Conservation (phyloP, 2,113 vertebrate species). For the Grallaria varia region DNA sequence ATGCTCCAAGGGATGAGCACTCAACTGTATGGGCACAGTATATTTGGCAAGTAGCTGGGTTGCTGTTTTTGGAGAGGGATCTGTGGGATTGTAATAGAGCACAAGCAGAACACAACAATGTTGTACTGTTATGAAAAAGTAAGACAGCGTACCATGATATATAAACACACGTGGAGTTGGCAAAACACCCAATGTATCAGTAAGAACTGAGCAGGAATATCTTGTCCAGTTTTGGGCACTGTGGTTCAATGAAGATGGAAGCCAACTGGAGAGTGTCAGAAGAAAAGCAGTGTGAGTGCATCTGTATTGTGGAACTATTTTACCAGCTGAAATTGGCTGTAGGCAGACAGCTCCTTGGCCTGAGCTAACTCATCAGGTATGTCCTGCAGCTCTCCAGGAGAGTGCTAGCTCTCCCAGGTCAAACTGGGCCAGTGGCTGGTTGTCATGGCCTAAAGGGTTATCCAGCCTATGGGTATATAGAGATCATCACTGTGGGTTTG, state of each 20-base stretch:
- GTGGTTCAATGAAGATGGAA: background rate
- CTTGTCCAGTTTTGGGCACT: background rate
- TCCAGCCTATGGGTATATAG: background rate
- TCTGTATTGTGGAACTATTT: background rate
- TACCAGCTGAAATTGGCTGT: background rate
- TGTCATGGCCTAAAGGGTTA: background rate
- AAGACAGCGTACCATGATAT: background rate
- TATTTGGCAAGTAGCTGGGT: background rate
- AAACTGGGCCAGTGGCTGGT: background rate
- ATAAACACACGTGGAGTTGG: background rate
- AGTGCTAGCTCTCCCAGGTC: background rate
- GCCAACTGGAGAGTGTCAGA: background rate
- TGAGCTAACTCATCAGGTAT: background rate
- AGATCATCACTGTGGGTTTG: fast-evolving
- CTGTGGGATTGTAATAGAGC: background rate
- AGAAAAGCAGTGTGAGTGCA: background rate
- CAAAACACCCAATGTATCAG: background rate
- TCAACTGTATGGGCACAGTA: background rate
- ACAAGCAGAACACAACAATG: background rate
- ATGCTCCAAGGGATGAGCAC: background rate
- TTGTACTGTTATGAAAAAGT: background rate
- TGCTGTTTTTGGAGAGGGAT: background rate
- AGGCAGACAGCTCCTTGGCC: background rate
- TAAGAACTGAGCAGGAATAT: background rate
- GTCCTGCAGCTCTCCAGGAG: background rate